These are phyloP conservation scores for Hyphantria cunea DNA, from an alignment of 1,140 invertebrate species.

Conservation along the genomic window DNA sequence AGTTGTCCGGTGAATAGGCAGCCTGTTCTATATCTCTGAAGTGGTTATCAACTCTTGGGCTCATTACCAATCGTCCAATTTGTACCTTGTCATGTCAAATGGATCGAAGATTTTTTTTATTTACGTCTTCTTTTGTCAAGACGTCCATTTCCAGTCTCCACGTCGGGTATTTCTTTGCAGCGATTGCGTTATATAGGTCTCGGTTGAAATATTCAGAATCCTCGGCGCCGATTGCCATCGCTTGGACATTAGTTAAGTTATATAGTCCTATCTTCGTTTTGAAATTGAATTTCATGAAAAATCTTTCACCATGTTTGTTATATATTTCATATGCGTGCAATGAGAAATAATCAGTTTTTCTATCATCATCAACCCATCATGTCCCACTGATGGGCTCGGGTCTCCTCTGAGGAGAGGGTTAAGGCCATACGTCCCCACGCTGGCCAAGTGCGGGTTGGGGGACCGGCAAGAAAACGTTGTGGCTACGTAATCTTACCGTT, in stretches of 20 bases:
- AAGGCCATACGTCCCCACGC: too few relatives aligned
- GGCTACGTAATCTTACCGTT: too few relatives aligned
- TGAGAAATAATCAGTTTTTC: background rate
- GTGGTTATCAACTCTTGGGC: background rate
- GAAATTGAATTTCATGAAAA: background rate
- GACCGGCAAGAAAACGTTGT: too few relatives aligned
- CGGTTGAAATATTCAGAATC: background rate
- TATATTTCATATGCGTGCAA: background rate
- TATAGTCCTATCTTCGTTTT: background rate
- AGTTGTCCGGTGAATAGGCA: background rate
- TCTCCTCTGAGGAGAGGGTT: too few relatives aligned
- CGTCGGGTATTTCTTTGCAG: background rate
- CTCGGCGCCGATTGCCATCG: background rate
- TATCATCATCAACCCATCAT: too few relatives aligned
- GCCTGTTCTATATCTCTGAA: background rate
- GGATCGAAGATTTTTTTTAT: background rate
- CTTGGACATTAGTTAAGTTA: background rate
- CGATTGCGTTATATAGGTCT: background rate
- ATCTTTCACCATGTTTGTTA: background rate
- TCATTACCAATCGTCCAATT: background rate
- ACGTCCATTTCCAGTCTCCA: background rate
- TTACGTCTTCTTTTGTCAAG: background rate
- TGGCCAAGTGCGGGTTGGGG: too few relatives aligned
- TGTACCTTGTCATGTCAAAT: conserved; percentile 1
- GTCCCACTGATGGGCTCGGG: too few relatives aligned